Base-by-base conservation (phyloP, 37 sponge, comb jelly and placozoan species). In the Tethya wilhelma region DNA sequence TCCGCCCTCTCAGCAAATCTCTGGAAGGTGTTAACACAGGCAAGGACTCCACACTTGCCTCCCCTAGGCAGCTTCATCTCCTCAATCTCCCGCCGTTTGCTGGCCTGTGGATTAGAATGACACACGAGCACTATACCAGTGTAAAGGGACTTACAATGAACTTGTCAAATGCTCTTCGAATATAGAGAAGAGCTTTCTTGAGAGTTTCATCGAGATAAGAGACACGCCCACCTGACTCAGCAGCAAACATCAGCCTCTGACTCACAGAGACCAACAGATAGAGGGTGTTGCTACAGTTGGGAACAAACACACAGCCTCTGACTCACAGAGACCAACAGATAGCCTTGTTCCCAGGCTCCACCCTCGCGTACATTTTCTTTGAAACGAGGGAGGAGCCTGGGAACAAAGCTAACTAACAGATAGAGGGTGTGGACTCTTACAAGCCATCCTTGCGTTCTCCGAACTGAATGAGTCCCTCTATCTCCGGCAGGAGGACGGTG, bases 401-500 rank as follows among this genome's bases (percentile, higher is more conserved):
- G 56, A 2, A 22, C 8, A 56, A 19, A 22, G 74, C 43, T 3
- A 25, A 62, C 26, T 23, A 4, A 12, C 30, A 44, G 14, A 75
- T n/a, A 25, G 53, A 43, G 38, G n/a, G n/a, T n/a, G n/a, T n/a
- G n/a, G n/a, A 5, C 19, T 77, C 95, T 88, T 71, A 94, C 95
- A 67, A 91, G 43, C 77, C 77, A 67, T 95, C 96, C 43, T 89
- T 39, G 29, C 43, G 85, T 46, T 93, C 96, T n/a, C 90, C 93
- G 67, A 86, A 86, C 49, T 82, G 46, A 23, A 97, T 82, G 37
- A 95, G 75, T 19, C 73, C 67, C 65, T 94, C 92, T 20, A 97
- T 74, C 69, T 97, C 95, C 0, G 73, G 69, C 32, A 93, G 68
- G 4, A 97, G 78, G 2, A 55, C 34, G 1, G 45, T 58, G 30